Percentiles rank a stretch among this genome's conserved stretches.
These are phyloP conservation scores for Manacus vitellinus DNA, from an alignment of 2,113 vertebrate species.

Conservation along the genomic window DNA sequence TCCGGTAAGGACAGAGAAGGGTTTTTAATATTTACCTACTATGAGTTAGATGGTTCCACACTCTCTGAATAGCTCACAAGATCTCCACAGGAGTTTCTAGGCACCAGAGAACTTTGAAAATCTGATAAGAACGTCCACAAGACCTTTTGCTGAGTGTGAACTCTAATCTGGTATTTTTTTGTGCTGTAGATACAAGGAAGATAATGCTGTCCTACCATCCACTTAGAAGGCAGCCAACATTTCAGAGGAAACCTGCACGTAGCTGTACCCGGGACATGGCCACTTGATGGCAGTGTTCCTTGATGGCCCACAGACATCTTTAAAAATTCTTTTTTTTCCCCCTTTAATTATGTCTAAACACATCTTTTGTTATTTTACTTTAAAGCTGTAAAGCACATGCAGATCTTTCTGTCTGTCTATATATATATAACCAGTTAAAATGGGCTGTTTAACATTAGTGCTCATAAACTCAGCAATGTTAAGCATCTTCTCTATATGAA, in stretches of 20 bases:
- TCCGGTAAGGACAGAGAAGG: constrained; percentile 73
- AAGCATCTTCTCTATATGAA: background rate
- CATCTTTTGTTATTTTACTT: background rate
- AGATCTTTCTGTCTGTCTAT: background rate
- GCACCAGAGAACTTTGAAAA: background rate
- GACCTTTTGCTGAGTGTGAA: background rate
- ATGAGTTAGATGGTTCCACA: background rate
- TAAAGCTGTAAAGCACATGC: background rate
- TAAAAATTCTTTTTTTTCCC: background rate
- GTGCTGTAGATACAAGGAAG: background rate
- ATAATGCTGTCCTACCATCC: background rate
- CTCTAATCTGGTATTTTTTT: background rate
- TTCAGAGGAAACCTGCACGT: background rate
- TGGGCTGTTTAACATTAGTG: background rate
- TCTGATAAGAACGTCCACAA: background rate
- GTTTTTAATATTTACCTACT: background rate
- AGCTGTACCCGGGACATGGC: background rate
- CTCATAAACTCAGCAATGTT: background rate
- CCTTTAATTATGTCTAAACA: background rate
- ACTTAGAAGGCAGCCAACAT: background rate
- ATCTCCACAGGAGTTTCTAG: background rate
- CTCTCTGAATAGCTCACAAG: background rate
- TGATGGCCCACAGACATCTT: background rate
- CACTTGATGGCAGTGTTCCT: constrained; percentile 29
- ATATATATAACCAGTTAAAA: background rate